Conservation (phyloP, 2,113 vertebrate species). For the Scopus umbretta region DNA sequence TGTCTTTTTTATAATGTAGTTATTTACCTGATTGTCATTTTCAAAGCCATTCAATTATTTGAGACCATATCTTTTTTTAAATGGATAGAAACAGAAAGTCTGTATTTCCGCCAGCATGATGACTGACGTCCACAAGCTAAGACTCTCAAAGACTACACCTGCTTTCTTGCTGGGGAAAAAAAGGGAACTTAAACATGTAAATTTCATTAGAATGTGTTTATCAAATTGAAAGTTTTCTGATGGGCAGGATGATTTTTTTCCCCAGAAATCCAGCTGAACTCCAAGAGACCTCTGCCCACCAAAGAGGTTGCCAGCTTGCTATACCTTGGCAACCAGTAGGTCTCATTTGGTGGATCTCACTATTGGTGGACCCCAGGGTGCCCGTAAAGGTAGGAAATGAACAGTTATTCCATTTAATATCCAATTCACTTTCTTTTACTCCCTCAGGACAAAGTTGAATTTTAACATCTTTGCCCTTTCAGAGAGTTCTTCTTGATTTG, state of each 20-base stretch:
- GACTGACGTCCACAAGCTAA: not conserved
- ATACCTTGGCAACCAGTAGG: not conserved
- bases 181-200: not conserved
- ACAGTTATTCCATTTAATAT: not conserved
- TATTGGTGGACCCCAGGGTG: not conserved
- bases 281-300: not conserved
- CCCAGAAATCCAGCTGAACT: not conserved
- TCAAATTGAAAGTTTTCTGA: not conserved
- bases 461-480: not conserved
- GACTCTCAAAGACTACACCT: not conserved
- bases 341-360: not conserved
- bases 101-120: not conserved
- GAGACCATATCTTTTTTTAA: not conserved
- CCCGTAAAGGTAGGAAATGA: not conserved
- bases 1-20: not conserved
- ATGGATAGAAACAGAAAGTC: not conserved
- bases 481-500: not conserved
- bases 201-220: not conserved
- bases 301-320: not conserved
- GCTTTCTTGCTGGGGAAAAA: not conserved
- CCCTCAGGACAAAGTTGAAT: not conserved
- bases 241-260: not conserved
- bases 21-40: not conserved
- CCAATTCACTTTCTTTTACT: not conserved
- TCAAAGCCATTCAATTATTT: not conserved